A percentile compares a stretch with the other conserved stretches of the same genome.
These are phyloP conservation scores for Strigamia transsilvanica DNA, from an alignment of 2,888 invertebrate species.

Conservation along the genomic window DNA sequence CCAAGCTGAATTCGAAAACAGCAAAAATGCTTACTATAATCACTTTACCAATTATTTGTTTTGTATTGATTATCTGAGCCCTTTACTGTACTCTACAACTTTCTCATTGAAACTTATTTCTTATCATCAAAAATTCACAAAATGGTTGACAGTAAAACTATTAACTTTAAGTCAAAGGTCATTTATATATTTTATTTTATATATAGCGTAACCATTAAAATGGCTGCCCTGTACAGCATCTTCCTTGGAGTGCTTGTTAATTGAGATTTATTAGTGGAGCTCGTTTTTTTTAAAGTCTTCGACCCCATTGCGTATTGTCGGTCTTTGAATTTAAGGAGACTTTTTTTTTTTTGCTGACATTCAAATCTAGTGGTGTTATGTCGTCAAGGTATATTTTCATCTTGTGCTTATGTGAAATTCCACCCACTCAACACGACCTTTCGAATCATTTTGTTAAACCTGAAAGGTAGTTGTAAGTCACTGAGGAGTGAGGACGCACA, in stretches of 20 bases:
- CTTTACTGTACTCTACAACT: too few relatives aligned
- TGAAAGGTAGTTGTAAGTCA: conserved; percentile 5
- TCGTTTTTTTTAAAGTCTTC: background rate
- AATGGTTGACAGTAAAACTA: too few relatives aligned
- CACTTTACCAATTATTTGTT: too few relatives aligned
- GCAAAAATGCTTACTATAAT: too few relatives aligned
- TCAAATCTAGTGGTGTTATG: background rate
- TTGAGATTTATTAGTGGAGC: background rate
- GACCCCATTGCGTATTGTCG: background rate
- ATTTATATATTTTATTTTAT: too few relatives aligned
- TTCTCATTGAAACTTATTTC: too few relatives aligned
- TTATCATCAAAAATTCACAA: too few relatives aligned
- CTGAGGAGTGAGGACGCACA: conserved; percentile 5
- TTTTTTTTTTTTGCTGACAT: background rate
- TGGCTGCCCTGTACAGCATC: too few relatives aligned
- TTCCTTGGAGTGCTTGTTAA: background rate
- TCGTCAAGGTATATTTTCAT: conserved; percentile 10
- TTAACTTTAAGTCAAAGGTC: too few relatives aligned
- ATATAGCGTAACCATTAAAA: too few relatives aligned
- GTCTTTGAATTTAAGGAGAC: background rate
- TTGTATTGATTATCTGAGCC: too few relatives aligned
- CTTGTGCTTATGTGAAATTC: conserved; percentile 34
- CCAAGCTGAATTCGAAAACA: too few relatives aligned
- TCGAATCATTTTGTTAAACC: conserved; percentile 13
- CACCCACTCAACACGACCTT: background rate